Evolutionary conservation across 1,140 invertebrate genomes (phyloP).

Genomic region (Agrypnia vestita): DNA sequence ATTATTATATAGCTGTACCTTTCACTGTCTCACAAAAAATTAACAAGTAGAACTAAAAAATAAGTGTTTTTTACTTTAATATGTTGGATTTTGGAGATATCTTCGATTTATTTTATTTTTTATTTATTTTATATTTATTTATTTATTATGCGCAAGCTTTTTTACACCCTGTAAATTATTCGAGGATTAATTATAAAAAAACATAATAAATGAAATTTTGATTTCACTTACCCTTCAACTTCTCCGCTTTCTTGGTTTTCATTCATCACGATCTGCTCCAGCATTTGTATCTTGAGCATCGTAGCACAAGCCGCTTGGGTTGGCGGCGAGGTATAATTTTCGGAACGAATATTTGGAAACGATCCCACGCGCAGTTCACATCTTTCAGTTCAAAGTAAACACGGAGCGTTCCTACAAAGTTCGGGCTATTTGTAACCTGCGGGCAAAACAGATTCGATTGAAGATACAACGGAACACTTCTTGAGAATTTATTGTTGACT

Average conservation of each 20-base stretch:
- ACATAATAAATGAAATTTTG: neutral
- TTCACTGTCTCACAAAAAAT: no score
- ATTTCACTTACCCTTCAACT: slow-evolving; percentile 39
- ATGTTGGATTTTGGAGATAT: no score
- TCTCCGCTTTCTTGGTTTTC: slow-evolving; percentile 60
- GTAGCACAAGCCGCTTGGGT: slow-evolving; percentile 7
- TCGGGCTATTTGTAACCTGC: slow-evolving; percentile 13
- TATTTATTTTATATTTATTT: no score
- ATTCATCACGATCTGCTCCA: slow-evolving; percentile 67
- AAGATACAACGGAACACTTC: slow-evolving; percentile 3
- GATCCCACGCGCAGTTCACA: slow-evolving; percentile 26
- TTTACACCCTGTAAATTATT: no score
- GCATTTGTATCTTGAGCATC: slow-evolving; percentile 68
- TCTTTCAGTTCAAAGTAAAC: slow-evolving; percentile 19
- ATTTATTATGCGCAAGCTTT: no score
- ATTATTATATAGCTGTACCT: no score
- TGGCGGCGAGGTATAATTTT: slow-evolving; percentile 64
- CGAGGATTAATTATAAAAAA: no score
- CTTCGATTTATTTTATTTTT: no score
- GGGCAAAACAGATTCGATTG: slow-evolving; percentile 18
- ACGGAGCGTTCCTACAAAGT: neutral
- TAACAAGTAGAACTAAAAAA: no score
- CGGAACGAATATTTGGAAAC: neutral
- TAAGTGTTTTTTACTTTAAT: no score
- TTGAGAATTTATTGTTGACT: slow-evolving; percentile 4